Percentiles rank a stretch among this genome's conserved stretches.
Evolutionary conservation across 2,113 vertebrate genomes (phyloP).

Genomic region (Etheostoma spectabile): DNA sequence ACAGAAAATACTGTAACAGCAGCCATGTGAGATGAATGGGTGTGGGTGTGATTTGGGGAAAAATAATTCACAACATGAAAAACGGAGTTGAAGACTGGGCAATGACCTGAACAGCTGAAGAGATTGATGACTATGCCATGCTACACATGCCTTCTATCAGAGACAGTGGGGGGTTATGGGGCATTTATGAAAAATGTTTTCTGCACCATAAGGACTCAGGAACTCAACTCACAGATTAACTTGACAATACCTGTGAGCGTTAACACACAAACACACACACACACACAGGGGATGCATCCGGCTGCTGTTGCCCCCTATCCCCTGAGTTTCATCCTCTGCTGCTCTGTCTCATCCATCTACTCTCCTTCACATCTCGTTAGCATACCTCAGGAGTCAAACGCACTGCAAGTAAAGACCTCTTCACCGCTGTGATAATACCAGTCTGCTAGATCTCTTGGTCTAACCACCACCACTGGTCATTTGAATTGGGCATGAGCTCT

Average conservation of each 20-base stretch:
- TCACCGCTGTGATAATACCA: conserved; percentile 32
- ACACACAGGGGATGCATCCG: conserved; percentile 41
- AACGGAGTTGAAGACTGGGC: conserved; percentile 78
- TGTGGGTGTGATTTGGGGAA: background rate
- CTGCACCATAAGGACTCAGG: conserved; percentile 37
- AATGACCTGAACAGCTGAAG: conserved; percentile 79
- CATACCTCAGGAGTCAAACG: conserved; percentile 46
- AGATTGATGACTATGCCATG: conserved; percentile 80
- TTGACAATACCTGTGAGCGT: conserved; percentile 19
- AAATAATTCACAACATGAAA: conserved; percentile 39
- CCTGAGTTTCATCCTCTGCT: conserved; percentile 55
- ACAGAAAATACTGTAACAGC: conserved; percentile 19
- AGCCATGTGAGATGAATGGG: conserved; percentile 27
- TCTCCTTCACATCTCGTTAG: conserved; percentile 60
- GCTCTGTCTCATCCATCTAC: conserved; percentile 66
- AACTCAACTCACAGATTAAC: conserved; percentile 54
- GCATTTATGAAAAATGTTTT: conserved; percentile 69
- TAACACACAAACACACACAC: conserved; percentile 39
- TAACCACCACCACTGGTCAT: conserved; percentile 17
- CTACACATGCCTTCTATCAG: conserved; percentile 78
- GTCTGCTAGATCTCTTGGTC: conserved; percentile 20
- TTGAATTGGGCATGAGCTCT: conserved; percentile 7
- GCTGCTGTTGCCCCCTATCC: conserved; percentile 42
- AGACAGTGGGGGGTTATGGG: conserved; percentile 56
- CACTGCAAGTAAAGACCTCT: conserved; percentile 40